Conservation (phyloP, 2,113 vertebrate species). For the Mixornis gularis region DNA sequence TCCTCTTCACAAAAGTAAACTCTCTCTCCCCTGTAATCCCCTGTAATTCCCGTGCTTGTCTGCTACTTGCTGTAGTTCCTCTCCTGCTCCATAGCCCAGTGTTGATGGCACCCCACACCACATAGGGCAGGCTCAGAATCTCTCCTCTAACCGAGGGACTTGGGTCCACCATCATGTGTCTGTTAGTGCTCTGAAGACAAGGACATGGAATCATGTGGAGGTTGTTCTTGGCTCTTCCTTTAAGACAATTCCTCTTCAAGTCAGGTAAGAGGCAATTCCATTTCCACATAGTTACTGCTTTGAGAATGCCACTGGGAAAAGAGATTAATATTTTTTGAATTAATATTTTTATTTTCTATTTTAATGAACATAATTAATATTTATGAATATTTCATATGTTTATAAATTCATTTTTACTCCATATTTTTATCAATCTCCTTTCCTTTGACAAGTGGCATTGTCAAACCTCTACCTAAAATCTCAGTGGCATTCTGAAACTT, state of each 20-base stretch:
- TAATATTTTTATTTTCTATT: neutral
- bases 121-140: neutral
- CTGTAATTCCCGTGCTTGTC: neutral
- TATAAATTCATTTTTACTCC: neutral
- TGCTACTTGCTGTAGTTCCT: neutral
- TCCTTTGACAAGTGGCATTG: neutral
- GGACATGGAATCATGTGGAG: accelerated
- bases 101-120: neutral
- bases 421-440: neutral
- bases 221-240: neutral
- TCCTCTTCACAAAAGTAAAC: neutral
- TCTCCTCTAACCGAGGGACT: accelerated
- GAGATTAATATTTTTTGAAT: neutral
- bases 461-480: neutral
- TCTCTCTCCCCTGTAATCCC: neutral
- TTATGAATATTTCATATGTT: neutral
- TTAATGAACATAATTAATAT: neutral
- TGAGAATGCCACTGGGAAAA: neutral
- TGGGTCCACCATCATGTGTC: accelerated
- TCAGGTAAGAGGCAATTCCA: neutral
- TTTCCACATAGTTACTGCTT: neutral
- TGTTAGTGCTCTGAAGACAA: neutral
- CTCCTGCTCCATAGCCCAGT: neutral
- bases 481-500: neutral
- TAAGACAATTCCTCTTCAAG: neutral